Conservation (phyloP, 1,140 invertebrate genomes). For the Euura lappo region DNA sequence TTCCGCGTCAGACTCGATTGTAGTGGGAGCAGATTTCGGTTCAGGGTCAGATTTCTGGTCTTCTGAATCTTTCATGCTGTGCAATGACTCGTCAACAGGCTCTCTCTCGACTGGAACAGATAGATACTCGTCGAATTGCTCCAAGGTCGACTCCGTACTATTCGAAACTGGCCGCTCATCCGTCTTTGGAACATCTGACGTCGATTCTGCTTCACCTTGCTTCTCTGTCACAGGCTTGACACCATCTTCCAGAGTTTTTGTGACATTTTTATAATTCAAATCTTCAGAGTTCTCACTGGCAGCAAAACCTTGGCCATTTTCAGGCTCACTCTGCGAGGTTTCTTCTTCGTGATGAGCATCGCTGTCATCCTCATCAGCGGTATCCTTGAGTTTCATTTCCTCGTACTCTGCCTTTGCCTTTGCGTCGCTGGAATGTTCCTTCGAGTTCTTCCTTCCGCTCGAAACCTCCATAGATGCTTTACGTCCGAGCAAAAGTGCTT, state of each 20-base stretch:
- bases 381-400: background rate
- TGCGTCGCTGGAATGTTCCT: background rate
- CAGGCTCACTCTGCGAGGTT: background rate
- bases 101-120: background rate
- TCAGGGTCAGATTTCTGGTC: background rate
- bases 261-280: conserved; percentile 20
- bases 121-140: background rate
- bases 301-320: background rate
- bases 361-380: background rate
- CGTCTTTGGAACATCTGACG: background rate
- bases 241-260: conserved; percentile 16
- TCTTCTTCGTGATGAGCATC: conserved; percentile 3
- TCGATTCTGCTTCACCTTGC: conserved; percentile 11
- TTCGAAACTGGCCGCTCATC: background rate
- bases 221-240: conserved; percentile 12
- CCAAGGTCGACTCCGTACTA: too few relatives aligned
- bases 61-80: background rate
- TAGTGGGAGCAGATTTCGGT: background rate
- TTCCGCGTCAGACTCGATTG: conserved; percentile 11
- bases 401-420: background rate
- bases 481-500: conserved; percentile 29
- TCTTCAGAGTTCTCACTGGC: background rate
- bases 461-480: background rate
- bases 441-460: background rate
- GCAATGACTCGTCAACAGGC: background rate